Conservation (phyloP, 2,888 invertebrate genomes). For the Eugnorisma glareosa region DNA sequence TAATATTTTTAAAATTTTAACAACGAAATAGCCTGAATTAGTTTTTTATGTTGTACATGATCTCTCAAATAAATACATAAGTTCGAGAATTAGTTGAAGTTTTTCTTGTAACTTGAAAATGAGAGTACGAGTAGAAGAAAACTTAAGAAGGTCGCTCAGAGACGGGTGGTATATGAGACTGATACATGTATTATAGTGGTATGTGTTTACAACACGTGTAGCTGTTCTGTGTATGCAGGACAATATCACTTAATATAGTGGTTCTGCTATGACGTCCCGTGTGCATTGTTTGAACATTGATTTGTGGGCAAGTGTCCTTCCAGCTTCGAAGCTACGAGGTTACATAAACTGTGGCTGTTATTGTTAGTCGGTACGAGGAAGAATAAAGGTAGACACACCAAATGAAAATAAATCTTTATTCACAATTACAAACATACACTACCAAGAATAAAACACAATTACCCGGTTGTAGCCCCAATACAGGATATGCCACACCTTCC, state of each 20-base stretch:
- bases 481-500: too few species aligned
- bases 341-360: neutral
- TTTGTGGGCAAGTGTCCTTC: constrained; percentile 35
- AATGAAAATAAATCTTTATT: neutral
- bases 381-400: neutral
- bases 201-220: neutral
- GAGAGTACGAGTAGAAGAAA: neutral
- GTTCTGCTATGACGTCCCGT: constrained; percentile 35
- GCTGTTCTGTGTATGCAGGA: constrained; percentile 4
- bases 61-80: too few species aligned
- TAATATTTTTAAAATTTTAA: too few species aligned
- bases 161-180: neutral
- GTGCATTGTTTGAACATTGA: constrained; percentile 50
- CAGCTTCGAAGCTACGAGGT: neutral
- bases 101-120: neutral
- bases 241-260: constrained; percentile 28
- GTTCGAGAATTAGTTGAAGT: neutral
- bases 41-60: too few species aligned
- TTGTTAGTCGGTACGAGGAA: too few species aligned
- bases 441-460: too few species aligned
- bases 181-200: neutral
- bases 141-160: neutral
- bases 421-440: too few species aligned
- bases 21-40: too few species aligned
- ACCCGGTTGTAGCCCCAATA: too few species aligned